A percentile compares a stretch with the other conserved stretches of the same genome.
These are phyloP conservation scores for Pteronura brasiliensis DNA, from an alignment of 2,113 vertebrate species.

Conservation along the genomic window DNA sequence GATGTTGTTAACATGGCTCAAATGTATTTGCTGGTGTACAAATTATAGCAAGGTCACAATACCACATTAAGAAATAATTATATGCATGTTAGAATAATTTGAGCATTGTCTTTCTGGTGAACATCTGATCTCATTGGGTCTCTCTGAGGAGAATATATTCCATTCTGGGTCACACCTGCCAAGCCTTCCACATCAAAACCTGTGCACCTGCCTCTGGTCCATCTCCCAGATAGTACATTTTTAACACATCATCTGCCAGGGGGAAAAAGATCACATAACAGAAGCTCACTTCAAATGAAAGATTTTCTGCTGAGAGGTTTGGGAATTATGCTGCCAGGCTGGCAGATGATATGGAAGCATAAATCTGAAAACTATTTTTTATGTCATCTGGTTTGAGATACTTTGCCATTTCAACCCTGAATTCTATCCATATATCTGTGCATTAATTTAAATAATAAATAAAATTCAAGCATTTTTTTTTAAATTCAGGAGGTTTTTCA, in stretches of 20 bases:
- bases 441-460: neutral
- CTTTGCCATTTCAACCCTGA: slow-evolving; percentile 22
- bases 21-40: slow-evolving; percentile 58
- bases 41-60: slow-evolving; percentile 70
- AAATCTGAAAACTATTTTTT: slow-evolving; percentile 71
- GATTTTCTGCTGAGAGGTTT: slow-evolving; percentile 71
- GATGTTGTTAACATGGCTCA: neutral
- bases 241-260: slow-evolving; percentile 79
- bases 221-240: slow-evolving; percentile 71
- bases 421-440: neutral
- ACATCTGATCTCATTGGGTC: slow-evolving; percentile 65
- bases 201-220: slow-evolving; percentile 72
- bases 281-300: slow-evolving; percentile 80
- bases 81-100: slow-evolving; percentile 52
- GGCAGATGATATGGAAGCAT: slow-evolving; percentile 75
- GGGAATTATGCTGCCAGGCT: slow-evolving; percentile 70
- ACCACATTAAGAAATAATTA: slow-evolving; percentile 70
- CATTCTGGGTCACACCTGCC: slow-evolving; percentile 56
- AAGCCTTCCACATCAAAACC: slow-evolving; percentile 68
- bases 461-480: neutral
- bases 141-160: slow-evolving; percentile 42
- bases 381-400: slow-evolving; percentile 54
- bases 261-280: slow-evolving; percentile 73
- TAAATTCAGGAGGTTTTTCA: neutral
- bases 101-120: slow-evolving; percentile 50